Evolutionary conservation across 2,888 invertebrate species (phyloP).

Genomic region (Sipha maydis): DNA sequence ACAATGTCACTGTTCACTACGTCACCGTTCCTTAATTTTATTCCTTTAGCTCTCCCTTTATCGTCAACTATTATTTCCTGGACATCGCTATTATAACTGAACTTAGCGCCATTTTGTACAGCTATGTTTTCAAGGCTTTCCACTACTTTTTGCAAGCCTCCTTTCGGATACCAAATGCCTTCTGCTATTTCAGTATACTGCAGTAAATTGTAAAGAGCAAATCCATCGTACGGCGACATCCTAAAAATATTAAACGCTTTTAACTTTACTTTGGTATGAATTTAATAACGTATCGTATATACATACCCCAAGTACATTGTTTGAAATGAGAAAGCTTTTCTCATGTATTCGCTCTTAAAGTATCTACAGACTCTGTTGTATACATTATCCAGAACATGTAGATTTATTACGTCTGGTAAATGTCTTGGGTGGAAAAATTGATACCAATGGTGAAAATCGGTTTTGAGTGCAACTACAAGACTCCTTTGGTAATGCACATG

Average conservation of each 20-base stretch:
- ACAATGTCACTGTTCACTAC: slow-evolving; percentile 39
- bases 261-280: not conserved
- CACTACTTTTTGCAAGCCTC: slow-evolving; percentile 43
- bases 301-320: slow-evolving; percentile 57
- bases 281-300: not conserved
- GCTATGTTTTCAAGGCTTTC: slow-evolving; percentile 45
- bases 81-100: slow-evolving; percentile 31
- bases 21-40: slow-evolving; percentile 18
- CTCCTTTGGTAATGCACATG: slow-evolving; percentile 48
- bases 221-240: slow-evolving; percentile 50
- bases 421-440: slow-evolving; percentile 45
- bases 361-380: slow-evolving; percentile 53
- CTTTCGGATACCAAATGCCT: slow-evolving; percentile 57
- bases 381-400: slow-evolving; percentile 43
- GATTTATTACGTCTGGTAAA: slow-evolving; percentile 29
- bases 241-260: not conserved
- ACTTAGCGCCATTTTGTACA: slow-evolving; percentile 13
- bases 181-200: slow-evolving; percentile 53
- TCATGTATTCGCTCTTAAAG: slow-evolving; percentile 56
- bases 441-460: slow-evolving; percentile 52
- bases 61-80: slow-evolving; percentile 43
- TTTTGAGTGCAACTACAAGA: slow-evolving; percentile 42
- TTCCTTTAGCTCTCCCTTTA: slow-evolving; percentile 36
- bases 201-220: slow-evolving; percentile 38
- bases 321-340: slow-evolving; percentile 52